Evolutionary conservation across 2,113 vertebrate genomes (phyloP).

Genomic region (Rhinichthys klamathensis): DNA sequence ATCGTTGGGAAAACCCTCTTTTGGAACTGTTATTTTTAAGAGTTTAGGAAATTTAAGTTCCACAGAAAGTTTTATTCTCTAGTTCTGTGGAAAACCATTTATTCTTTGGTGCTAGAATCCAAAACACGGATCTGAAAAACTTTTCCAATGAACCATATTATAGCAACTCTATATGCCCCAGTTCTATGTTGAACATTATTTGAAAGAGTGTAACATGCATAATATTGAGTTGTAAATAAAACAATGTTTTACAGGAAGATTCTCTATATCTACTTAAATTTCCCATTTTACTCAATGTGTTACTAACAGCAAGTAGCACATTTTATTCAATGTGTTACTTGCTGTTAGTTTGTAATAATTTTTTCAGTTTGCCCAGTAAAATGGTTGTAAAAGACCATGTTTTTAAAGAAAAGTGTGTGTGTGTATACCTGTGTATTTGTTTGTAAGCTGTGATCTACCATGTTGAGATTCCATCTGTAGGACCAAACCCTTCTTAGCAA

Average conservation of each 20-base stretch:
- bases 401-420: not conserved
- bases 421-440: conserved; percentile 1
- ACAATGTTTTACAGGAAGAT: no score
- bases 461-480: conserved; percentile 26
- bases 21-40: not conserved
- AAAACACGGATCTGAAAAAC: not conserved
- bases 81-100: not conserved
- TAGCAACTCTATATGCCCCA: not conserved
- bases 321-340: no score
- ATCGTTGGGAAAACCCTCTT: not conserved
- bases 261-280: no score
- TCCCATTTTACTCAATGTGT: no score
- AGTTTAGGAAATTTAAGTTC: not conserved
- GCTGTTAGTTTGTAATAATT: no score
- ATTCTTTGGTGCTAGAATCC: not conserved
- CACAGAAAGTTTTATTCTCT: not conserved
- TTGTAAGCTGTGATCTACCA: not conserved
- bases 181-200: not conserved
- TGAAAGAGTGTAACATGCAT: not conserved
- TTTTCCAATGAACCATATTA: not conserved
- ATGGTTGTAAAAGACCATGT: not conserved
- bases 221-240: no score
- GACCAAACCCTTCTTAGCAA: conserved; percentile 31
- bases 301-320: no score
- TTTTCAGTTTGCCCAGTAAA: not conserved